A percentile compares a stretch with the other conserved stretches of the same genome.
Conservation (phyloP, 92 coral and sea anemone species). For the Chrysogorgia sp. region DNA sequence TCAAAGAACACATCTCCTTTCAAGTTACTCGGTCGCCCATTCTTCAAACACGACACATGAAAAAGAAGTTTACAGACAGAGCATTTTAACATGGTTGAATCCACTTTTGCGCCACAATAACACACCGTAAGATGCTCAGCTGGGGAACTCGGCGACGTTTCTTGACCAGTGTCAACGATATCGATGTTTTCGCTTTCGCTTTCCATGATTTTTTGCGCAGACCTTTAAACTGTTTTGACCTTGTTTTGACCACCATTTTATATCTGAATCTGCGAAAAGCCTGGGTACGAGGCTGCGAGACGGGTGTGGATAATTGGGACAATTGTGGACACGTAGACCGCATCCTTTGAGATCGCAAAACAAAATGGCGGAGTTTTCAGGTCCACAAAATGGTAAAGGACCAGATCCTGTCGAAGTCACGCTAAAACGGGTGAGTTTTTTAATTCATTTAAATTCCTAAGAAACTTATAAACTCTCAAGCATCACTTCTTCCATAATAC, state of each 20-base stretch:
- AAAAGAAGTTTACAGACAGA: constrained; percentile 65
- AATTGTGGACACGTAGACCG: no score
- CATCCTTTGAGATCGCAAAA: background rate
- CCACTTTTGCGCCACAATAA: constrained; percentile 10
- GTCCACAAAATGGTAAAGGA: constrained; percentile 48
- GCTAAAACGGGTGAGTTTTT: constrained; percentile 23
- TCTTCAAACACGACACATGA: constrained; percentile 73
- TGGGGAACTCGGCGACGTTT: background rate
- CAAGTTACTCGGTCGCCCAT: constrained; percentile 76
- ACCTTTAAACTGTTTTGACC: background rate
- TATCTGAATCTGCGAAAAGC: constrained; percentile 11
- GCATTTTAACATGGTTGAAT: constrained; percentile 64
- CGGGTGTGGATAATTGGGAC: no score
- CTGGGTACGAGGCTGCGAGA: no score
- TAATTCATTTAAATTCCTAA: background rate
- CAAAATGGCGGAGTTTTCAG: constrained; percentile 45
- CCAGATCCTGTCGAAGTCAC: constrained; percentile 42
- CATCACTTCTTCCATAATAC: no score
- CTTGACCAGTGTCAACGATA: background rate
- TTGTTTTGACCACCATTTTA: constrained; percentile 15
- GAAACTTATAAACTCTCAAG: no score
- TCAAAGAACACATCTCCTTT: constrained; percentile 91
- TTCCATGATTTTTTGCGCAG: constrained; percentile 14
- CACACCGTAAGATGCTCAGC: constrained; percentile 15
- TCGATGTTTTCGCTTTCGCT: constrained; percentile 2